A percentile compares a stretch with the other conserved stretches of the same genome.
These are phyloP conservation scores for Folsomia manolachei DNA, from an alignment of 2,888 invertebrate genomes.

Conservation along the genomic window DNA sequence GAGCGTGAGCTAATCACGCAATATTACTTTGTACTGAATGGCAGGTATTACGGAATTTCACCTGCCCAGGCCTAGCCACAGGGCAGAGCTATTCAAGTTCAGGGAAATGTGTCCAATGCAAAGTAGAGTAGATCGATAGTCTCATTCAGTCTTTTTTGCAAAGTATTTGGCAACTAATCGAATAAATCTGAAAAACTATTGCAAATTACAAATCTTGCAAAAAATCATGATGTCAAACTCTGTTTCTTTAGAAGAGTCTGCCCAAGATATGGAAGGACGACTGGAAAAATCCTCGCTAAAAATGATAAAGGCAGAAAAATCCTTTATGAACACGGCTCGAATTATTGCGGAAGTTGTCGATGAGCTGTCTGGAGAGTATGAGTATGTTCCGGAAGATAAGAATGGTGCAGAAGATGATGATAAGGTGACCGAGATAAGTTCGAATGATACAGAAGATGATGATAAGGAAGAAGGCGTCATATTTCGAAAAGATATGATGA, in stretches of 20 bases:
- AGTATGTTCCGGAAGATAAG: conserved; percentile 22
- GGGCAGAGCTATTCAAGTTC: too few relatives aligned
- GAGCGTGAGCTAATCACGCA: too few relatives aligned
- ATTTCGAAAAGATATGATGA: neutral
- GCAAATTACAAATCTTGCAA: too few relatives aligned
- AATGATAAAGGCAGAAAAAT: conserved; percentile 36
- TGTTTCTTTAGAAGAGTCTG: conserved; percentile 10
- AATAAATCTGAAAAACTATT: too few relatives aligned
- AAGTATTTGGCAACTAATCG: too few relatives aligned
- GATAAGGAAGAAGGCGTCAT: neutral
- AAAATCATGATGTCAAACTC: too few relatives aligned
- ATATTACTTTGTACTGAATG: too few relatives aligned
- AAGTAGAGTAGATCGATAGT: too few relatives aligned
- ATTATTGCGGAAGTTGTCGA: conserved; percentile 40
- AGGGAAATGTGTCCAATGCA: too few relatives aligned
- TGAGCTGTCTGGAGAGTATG: conserved; percentile 33
- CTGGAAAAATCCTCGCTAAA: conserved; percentile 28
- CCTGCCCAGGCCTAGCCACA: too few relatives aligned
- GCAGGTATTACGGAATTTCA: too few relatives aligned
- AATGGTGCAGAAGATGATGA: neutral
- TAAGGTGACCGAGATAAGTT: neutral
- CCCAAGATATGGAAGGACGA: conserved; percentile 16
- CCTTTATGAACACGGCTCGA: conserved; percentile 29
- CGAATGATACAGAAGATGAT: neutral
- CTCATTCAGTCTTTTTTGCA: too few relatives aligned